Evolutionary conservation across 2,797 vertebrate genomes (phyloP), one percentile per base, ranked within the genome.

Genomic region (Danionella dracula): DNA sequence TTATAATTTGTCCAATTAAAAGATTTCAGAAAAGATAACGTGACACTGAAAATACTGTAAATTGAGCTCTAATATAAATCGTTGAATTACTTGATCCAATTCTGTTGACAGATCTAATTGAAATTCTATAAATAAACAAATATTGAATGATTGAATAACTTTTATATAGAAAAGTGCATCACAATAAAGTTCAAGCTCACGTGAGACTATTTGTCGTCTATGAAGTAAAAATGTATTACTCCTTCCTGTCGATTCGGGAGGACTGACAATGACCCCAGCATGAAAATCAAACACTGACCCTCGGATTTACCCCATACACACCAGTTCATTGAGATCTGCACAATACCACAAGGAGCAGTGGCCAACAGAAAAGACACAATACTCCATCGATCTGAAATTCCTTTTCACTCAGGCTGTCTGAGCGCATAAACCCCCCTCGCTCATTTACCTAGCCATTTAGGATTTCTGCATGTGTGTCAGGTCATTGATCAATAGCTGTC

Each of bases 401-500:
- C 49, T 35, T 54, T 54, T 65, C 27, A 35, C 16, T 65, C 17
- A 19, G 35, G 29, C 11, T 38, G 37, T 64, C 27, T 44, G 48
- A 63, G 27, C 12, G 9, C 60, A 63, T 53, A 23, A 53, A 20
- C n/a, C 35, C 48, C 49, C 61, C 29, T 32, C 13, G 37, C 5
- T 15, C 46, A 51, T 84, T 82, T 78, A 78, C 78, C 76, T 77
- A 80, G 76, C 80, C 85, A 78, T 78, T 77, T 81, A 77, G 83
- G 79, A 81, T 77, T 83, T 83, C 72, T 83, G 78, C 82, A 79
- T 79, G 80, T 78, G 82, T 85, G 82, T 85, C 78, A 73, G n/a
- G 76, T 58, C 70, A 46, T 77, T 87, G 85, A 89, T 89, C 88
- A 87, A 89, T 89, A 89, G 83, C 82, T 87, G 84, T 87, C 85